Evolutionary conservation across 2,797 vertebrate species (phyloP).

Genomic region (Erpetoichthys calabaricus): DNA sequence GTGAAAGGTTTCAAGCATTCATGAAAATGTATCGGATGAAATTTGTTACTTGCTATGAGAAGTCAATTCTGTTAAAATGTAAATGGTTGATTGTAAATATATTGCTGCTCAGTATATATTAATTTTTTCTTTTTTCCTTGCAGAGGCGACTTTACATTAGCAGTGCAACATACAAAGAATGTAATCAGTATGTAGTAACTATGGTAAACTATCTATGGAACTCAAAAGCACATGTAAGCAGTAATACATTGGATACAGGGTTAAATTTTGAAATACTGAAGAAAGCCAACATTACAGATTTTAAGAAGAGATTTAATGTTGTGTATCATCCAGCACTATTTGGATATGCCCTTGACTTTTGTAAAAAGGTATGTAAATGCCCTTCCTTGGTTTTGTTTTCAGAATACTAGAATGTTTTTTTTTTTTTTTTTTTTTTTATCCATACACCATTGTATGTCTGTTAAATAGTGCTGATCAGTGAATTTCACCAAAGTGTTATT

Average conservation of each 20-base stretch:
- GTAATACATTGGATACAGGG: slow-evolving; percentile 32
- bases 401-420: background rate
- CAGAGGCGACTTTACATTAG: slow-evolving; percentile 61
- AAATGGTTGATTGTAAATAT: no score
- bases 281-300: slow-evolving; percentile 39
- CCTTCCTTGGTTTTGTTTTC: background rate
- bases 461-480: no score
- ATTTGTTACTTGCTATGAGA: no score
- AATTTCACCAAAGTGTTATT: no score
- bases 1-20: no score
- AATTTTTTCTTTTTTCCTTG: slow-evolving; percentile 19
- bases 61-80: no score
- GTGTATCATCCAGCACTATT: slow-evolving; percentile 73
- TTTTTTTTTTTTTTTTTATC: background rate
- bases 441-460: background rate
- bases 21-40: no score
- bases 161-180: slow-evolving; percentile 59
- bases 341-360: slow-evolving; percentile 58
- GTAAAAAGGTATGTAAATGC: slow-evolving; percentile 52
- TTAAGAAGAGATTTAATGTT: slow-evolving; percentile 57
- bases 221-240: slow-evolving; percentile 54
- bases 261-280: slow-evolving; percentile 48
- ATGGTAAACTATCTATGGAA: slow-evolving; percentile 86
- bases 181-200: slow-evolving; percentile 62
- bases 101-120: slow-evolving; percentile 9